phyloP scores from a whole-genome alignment of 2,888 invertebrate genomes.

The Drosophila mercatorum region DNA sequence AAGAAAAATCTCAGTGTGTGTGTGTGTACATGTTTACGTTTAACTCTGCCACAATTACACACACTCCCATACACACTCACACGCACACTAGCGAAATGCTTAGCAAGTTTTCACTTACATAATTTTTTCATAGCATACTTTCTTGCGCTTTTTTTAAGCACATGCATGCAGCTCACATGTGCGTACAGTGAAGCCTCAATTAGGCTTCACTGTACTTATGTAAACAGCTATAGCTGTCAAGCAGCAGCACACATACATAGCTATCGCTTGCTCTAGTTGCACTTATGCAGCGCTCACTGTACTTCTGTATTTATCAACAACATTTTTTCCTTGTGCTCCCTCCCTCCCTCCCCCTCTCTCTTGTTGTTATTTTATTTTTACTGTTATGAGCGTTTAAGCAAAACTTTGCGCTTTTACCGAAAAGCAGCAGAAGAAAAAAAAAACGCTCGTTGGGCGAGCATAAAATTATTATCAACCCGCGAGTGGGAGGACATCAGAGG shows the following conservation, averaged over 20 bases:
- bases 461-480: constrained; percentile 75
- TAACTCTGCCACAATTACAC: constrained; percentile 32
- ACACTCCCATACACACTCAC: constrained; percentile 6
- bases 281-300: constrained; percentile 21
- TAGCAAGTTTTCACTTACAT: constrained; percentile 66
- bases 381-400: constrained; percentile 75
- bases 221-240: background rate
- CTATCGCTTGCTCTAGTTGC: background rate
- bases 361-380: constrained; percentile 58
- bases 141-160: constrained; percentile 17
- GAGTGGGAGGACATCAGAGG: constrained; percentile 37
- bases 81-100: background rate
- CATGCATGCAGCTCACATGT: constrained; percentile 11
- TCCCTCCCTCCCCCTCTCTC: background rate
- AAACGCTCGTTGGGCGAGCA: constrained; percentile 69
- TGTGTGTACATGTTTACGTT: constrained; percentile 20
- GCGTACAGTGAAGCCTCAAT: constrained; percentile 8
- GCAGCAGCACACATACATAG: background rate
- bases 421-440: constrained; percentile 17
- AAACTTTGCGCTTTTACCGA: constrained; percentile 64
- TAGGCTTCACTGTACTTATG: background rate
- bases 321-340: background rate
- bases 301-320: constrained; percentile 9
- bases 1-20: constrained; percentile 27
- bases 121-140: constrained; percentile 55